Base-by-base conservation (phyloP, 2,888 invertebrate species). In the Adela reaumurella region DNA sequence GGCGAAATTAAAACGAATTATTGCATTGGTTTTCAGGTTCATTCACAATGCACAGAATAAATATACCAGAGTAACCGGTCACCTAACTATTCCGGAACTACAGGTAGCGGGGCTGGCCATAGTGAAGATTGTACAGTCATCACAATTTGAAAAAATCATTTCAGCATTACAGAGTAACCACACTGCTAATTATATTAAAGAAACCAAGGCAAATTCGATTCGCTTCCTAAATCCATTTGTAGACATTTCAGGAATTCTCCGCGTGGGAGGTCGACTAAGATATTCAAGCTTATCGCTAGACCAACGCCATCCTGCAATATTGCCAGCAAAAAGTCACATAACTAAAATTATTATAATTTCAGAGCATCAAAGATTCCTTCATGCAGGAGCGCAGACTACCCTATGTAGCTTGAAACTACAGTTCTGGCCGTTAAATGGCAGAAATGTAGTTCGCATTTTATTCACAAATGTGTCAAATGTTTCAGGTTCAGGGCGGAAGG, bases 381-480 rank as follows among this genome's bases (percentile, higher is more conserved):
- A 43, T 43, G 17, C 18, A 3, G 43, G 43, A 3, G 19, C 43
- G 6, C 19, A 17, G 14, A 8, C 19, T 17, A 18, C 19, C 3
- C 17, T 16, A 10, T 43, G 18, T 17, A 18, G 17, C 17, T 19
- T 43, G 43, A 17, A 17, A 18, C 17, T 17, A 8, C 17, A 43
- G 19, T 43, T 16, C 19, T 43, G 43, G 17, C 17, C 19, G 19
- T 8, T 43, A 43, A 18, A 17, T 43, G 43, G 17, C n/a, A 17
- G 43, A 8, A 43, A 17, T 43, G 43, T 43, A 14, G 19, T 43
- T 14, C 43, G 43, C 17, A 43, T 8, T 17, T 18, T 18, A 19
- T 43, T 43, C n/a, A 18, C 19, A 17, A 43, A 17, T 43, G 43
- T 43, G 43, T 43, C 6, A 43, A 43, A 43, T 43, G 43, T 19